Percentiles rank a stretch among this genome's conserved stretches.
Conservation (phyloP, 2,113 vertebrate species). For the Leptodactylus fuscus region DNA sequence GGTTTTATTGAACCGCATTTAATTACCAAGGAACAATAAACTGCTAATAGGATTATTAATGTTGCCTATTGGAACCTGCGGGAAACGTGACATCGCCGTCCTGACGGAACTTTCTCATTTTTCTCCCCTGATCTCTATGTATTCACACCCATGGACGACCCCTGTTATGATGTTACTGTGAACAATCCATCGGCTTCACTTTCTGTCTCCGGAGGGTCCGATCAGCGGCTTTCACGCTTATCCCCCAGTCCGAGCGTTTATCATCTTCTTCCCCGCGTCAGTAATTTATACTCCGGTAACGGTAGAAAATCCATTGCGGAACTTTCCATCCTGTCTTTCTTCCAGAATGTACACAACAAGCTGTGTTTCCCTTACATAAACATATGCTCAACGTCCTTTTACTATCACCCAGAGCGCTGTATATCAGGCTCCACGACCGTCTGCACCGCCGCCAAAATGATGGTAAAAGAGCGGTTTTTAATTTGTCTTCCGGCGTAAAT, state of each 20-base stretch:
- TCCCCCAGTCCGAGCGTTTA: not conserved
- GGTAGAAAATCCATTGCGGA: conserved; percentile 11
- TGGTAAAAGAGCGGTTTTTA: conserved; percentile 33
- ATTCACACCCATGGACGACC: not conserved
- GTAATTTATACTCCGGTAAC: conserved; percentile 3
- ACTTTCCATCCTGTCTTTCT: conserved; percentile 11
- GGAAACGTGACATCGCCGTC: no score
- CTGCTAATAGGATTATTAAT: conserved; percentile 48
- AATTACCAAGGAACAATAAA: conserved; percentile 41
- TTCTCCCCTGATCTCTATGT: no score
- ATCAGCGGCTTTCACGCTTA: no score
- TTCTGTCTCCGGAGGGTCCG: not conserved
- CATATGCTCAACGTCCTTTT: conserved; percentile 38
- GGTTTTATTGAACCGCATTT: conserved; percentile 31
- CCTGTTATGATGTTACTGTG: conserved; percentile 12
- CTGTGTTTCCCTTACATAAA: not conserved
- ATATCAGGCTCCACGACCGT: conserved; percentile 28
- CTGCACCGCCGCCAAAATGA: not conserved
- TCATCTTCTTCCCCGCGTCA: conserved; percentile 1
- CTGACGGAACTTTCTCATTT: not conserved
- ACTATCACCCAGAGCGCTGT: conserved; percentile 12
- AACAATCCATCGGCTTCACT: conserved; percentile 4
- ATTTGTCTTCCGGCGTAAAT: conserved; percentile 35
- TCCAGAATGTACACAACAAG: conserved; percentile 6
- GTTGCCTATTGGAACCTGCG: conserved; percentile 14